A percentile compares a stretch with the other conserved stretches of the same genome.
phyloP scores from a whole-genome alignment of 2,888 invertebrate genomes.

The Priocnemis perturbator region DNA sequence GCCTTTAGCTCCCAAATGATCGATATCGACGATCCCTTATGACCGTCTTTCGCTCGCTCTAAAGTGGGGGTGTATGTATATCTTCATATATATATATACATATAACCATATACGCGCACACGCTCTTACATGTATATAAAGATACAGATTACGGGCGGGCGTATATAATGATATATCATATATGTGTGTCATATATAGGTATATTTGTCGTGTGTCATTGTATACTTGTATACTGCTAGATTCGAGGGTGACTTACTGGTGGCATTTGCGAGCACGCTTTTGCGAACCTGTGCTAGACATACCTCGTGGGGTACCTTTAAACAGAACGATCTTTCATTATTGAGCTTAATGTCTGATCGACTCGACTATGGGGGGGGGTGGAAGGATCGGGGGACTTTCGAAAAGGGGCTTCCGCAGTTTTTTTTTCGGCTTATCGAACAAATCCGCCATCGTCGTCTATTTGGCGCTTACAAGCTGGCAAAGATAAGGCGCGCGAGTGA shows the following conservation, averaged over 20 bases:
- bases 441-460: too few relatives aligned
- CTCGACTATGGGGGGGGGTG: conserved; percentile 11
- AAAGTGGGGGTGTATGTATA: conserved; percentile 36
- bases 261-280: conserved; percentile 65
- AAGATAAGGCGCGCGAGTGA: too few relatives aligned
- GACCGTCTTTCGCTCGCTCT: conserved; percentile 44
- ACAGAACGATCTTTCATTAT: conserved; percentile 68
- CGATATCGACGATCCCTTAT: conserved; percentile 47
- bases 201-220: conserved; percentile 25
- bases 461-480: too few relatives aligned
- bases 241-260: conserved; percentile 71
- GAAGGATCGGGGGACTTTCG: background rate
- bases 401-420: background rate
- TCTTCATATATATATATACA: conserved; percentile 28
- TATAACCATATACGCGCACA: conserved; percentile 8
- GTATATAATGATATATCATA: conserved; percentile 1
- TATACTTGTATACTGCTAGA: conserved; percentile 46
- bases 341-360: conserved; percentile 32
- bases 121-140: background rate
- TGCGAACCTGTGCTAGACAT: conserved; percentile 72
- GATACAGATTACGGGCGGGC: too few relatives aligned
- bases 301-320: conserved; percentile 75
- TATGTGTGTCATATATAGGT: conserved; percentile 17
- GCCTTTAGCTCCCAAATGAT: conserved; percentile 44
- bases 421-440: conserved; percentile 14